Evolutionary conservation across 2,888 invertebrate genomes (phyloP).

Genomic region (Caenorhabditis angaria): DNA sequence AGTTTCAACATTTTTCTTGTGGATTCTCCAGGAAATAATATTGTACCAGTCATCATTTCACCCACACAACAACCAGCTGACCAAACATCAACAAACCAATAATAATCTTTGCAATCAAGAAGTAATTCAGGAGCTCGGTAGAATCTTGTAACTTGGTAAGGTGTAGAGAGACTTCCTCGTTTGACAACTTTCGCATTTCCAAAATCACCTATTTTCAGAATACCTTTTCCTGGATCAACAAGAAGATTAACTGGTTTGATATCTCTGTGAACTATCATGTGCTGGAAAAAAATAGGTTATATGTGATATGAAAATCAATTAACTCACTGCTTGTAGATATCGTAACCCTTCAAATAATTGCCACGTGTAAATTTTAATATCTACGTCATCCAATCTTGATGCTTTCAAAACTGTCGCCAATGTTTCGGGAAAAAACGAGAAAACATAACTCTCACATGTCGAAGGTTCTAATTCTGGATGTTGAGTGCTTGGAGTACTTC

Average conservation of each 20-base stretch:
- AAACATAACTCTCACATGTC: slow-evolving; percentile 60
- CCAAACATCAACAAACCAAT: slow-evolving; percentile 57
- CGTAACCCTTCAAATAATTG: slow-evolving; percentile 62
- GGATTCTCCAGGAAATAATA: slow-evolving; percentile 54
- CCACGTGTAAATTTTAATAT: slow-evolving; percentile 64
- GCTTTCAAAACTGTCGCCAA: slow-evolving; percentile 38
- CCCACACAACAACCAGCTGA: slow-evolving; percentile 60
- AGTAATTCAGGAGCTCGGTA: slow-evolving; percentile 65
- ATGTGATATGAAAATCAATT: not conserved
- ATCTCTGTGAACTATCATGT: slow-evolving; percentile 49
- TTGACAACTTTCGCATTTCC: slow-evolving; percentile 60
- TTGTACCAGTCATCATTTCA: slow-evolving; percentile 57
- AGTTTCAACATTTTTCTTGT: slow-evolving; percentile 42
- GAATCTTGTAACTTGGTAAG: slow-evolving; percentile 60
- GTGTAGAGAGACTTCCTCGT: slow-evolving; percentile 40
- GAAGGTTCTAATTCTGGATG: slow-evolving; percentile 9
- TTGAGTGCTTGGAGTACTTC: slow-evolving; percentile 16
- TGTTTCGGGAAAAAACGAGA: slow-evolving; percentile 57
- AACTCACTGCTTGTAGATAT: slow-evolving; percentile 46
- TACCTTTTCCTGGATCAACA: slow-evolving; percentile 49
- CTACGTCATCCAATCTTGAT: slow-evolving; percentile 41
- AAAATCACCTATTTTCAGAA: slow-evolving; percentile 63
- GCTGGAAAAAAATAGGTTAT: slow-evolving; percentile 21
- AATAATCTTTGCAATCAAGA: slow-evolving; percentile 50
- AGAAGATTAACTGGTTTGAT: slow-evolving; percentile 59